A percentile compares a stretch with the other conserved stretches of the same genome.
Conservation (phyloP, 2,797 vertebrate genomes). For the Dromococcyx pavoninus region DNA sequence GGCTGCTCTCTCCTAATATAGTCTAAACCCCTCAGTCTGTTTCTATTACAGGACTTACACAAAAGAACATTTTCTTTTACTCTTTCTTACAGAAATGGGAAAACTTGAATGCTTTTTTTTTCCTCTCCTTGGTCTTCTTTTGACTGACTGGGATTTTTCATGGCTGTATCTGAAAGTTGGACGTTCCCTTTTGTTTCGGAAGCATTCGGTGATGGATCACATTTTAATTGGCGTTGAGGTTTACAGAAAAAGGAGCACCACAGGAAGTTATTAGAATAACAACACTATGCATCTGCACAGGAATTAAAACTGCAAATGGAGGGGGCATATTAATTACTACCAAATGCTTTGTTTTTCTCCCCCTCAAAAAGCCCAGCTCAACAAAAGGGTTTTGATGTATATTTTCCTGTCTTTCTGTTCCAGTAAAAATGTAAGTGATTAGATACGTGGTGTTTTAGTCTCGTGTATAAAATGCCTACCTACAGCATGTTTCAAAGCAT, state of each 20-base stretch:
- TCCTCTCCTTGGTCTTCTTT: neutral
- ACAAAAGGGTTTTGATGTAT: neutral
- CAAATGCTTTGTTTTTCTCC: slow-evolving; percentile 48
- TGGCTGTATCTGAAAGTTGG: slow-evolving; percentile 44
- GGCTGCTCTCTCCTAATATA: neutral
- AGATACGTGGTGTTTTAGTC: neutral
- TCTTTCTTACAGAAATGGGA: slow-evolving; percentile 7
- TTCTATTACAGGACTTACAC: neutral
- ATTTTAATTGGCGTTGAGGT: slow-evolving; percentile 69
- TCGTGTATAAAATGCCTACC: neutral
- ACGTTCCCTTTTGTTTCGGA: slow-evolving; percentile 46
- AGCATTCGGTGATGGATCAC: slow-evolving; percentile 64
- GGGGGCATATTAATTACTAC: slow-evolving; percentile 48
- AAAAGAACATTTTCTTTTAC: slow-evolving; percentile 12
- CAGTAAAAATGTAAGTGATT: neutral
- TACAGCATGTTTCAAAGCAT: neutral
- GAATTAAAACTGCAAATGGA: slow-evolving; percentile 42
- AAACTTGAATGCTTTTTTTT: neutral
- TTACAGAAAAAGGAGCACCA: slow-evolving; percentile 59
- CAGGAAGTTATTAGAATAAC: slow-evolving; percentile 72
- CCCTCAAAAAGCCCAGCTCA: neutral
- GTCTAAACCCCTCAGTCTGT: neutral
- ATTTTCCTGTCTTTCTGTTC: neutral
- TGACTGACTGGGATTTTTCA: slow-evolving; percentile 21
- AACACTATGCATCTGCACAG: slow-evolving; percentile 60